Evolutionary conservation across 2,797 vertebrate species (phyloP).

Genomic region (Epinephelus coioides): DNA sequence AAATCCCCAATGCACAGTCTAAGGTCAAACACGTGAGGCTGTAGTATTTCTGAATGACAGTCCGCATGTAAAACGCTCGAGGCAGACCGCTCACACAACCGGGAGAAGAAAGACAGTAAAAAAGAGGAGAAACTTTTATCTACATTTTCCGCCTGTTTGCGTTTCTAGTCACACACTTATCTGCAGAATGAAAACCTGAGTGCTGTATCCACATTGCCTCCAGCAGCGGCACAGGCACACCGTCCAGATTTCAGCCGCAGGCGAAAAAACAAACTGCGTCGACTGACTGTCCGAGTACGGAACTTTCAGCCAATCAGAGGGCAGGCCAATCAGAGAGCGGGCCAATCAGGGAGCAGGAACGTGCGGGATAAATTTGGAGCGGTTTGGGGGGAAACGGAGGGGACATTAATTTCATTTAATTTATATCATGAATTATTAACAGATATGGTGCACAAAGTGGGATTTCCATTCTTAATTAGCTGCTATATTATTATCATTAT

Average conservation of each 20-base stretch:
- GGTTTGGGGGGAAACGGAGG: neutral
- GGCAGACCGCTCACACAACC: neutral
- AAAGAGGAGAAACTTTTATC: neutral
- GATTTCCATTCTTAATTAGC: no score
- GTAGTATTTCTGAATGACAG: conserved; percentile 78
- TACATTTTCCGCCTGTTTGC: neutral
- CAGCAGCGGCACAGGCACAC: conserved; percentile 38
- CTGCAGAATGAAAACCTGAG: neutral
- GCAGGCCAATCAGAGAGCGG: conserved; percentile 69
- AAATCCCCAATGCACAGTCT: neutral
- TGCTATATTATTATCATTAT: neutral
- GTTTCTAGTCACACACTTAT: neutral
- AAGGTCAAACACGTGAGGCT: conserved; percentile 70
- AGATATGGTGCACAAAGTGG: neutral
- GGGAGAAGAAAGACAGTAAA: neutral
- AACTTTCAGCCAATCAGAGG: conserved; percentile 78
- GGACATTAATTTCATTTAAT: neutral
- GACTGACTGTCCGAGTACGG: conserved; percentile 15
- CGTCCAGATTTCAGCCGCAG: conserved; percentile 67
- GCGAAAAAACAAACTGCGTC: conserved; percentile 69
- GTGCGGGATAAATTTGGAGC: conserved; percentile 72
- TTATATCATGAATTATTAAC: neutral
- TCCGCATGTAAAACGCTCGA: conserved; percentile 33
- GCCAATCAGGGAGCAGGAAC: conserved; percentile 65
- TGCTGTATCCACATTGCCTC: conserved; percentile 52